Conservation (phyloP, 2,113 vertebrate genomes). For the Ellobius talpinus region DNA sequence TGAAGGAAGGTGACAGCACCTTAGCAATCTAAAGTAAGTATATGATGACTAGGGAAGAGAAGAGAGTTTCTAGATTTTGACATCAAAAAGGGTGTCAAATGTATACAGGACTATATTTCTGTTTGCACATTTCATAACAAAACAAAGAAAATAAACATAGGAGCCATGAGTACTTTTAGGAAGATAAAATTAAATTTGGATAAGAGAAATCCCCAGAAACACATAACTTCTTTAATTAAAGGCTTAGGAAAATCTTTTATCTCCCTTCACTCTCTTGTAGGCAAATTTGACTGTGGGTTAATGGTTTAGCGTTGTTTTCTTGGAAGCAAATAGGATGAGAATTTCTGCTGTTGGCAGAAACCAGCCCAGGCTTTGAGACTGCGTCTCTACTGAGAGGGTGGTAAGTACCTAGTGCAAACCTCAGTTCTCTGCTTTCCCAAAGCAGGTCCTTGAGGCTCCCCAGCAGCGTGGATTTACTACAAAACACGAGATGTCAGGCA, state of each 20-base stretch:
- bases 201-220: slow-evolving; percentile 19
- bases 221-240: neutral
- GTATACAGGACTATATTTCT: neutral
- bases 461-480: neutral
- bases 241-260: neutral
- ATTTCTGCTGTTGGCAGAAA: neutral
- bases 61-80: neutral
- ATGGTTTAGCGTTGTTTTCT: neutral
- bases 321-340: neutral
- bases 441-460: neutral
- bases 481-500: neutral
- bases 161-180: neutral
- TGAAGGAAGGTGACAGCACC: neutral
- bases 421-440: neutral
- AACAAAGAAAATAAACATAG: neutral
- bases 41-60: neutral
- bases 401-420: neutral
- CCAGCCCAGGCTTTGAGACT: neutral
- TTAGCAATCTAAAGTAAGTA: neutral
- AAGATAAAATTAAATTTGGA: neutral
- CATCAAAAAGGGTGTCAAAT: neutral
- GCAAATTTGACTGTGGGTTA: neutral
- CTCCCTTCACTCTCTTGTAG: neutral
- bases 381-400: neutral
- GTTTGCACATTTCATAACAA: neutral